phyloP scores from a whole-genome alignment of 2,797 vertebrate genomes.

The Protonibea diacanthus region DNA sequence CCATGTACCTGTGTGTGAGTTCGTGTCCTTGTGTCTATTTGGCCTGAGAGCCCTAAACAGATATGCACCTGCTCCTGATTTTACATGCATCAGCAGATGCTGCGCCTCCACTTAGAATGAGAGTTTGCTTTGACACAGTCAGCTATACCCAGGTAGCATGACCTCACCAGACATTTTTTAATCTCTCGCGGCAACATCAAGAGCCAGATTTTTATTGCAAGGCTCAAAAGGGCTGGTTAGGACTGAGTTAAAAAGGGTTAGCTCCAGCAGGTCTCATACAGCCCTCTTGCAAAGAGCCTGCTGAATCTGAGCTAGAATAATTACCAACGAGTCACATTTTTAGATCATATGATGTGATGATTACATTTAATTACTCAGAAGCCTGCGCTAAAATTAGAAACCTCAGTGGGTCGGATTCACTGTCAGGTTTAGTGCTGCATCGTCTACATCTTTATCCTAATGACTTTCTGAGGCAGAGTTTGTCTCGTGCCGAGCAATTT shows the following conservation, averaged over 20 bases:
- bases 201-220: constrained; percentile 23
- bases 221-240: background rate
- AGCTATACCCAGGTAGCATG: constrained; percentile 22
- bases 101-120: constrained; percentile 22
- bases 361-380: constrained; percentile 61
- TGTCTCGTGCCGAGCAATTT: constrained; percentile 69
- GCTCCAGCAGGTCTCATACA: background rate
- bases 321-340: constrained; percentile 59
- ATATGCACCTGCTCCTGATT: constrained; percentile 42
- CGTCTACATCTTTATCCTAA: constrained; percentile 46
- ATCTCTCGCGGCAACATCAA: constrained; percentile 23
- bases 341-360: constrained; percentile 59
- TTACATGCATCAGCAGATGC: constrained; percentile 35
- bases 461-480: constrained; percentile 61
- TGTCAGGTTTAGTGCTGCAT: constrained; percentile 45
- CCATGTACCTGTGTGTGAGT: background rate
- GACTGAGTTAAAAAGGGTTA: constrained; percentile 15
- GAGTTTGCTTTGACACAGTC: constrained; percentile 24
- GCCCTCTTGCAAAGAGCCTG: background rate
- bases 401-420: constrained; percentile 50
- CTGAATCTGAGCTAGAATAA: constrained; percentile 42
- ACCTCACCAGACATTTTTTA: constrained; percentile 28
- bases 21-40: constrained; percentile 16
- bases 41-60: constrained; percentile 5
- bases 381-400: constrained; percentile 58